Conservation (phyloP, 2,888 invertebrate genomes). For the Lathronympha strigana region DNA sequence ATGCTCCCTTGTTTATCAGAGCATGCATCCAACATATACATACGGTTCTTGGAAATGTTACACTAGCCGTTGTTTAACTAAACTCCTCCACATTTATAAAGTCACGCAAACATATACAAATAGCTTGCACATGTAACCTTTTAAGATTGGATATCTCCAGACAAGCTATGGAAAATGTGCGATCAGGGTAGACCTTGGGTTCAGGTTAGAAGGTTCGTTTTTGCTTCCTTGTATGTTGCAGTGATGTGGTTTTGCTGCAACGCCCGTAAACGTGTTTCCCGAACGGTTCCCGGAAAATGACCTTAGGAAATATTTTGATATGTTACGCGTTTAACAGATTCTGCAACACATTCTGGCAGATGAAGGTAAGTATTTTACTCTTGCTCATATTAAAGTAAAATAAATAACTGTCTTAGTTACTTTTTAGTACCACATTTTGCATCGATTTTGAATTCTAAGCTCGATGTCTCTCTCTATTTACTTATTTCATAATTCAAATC, state of each 20-base stretch:
- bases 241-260: neutral
- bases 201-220: neutral
- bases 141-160: neutral
- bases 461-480: no score
- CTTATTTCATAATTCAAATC: no score
- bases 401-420: no score
- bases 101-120: neutral
- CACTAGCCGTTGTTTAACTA: slow-evolving; percentile 15
- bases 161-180: neutral
- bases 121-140: neutral
- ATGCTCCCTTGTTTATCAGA: slow-evolving; percentile 19
- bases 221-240: neutral
- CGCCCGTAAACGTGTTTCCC: slow-evolving; percentile 20
- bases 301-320: slow-evolving; percentile 29
- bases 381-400: no score
- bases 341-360: neutral
- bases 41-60: slow-evolving; percentile 12
- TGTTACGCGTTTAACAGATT: neutral
- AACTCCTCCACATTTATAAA: neutral
- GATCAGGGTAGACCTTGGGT: neutral
- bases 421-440: no score
- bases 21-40: slow-evolving; percentile 22
- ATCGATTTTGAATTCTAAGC: no score
- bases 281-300: slow-evolving; percentile 26
- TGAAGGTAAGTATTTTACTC: neutral